Evolutionary conservation across 1,140 invertebrate genomes (phyloP).

Genomic region (Camponotus vicinus): DNA sequence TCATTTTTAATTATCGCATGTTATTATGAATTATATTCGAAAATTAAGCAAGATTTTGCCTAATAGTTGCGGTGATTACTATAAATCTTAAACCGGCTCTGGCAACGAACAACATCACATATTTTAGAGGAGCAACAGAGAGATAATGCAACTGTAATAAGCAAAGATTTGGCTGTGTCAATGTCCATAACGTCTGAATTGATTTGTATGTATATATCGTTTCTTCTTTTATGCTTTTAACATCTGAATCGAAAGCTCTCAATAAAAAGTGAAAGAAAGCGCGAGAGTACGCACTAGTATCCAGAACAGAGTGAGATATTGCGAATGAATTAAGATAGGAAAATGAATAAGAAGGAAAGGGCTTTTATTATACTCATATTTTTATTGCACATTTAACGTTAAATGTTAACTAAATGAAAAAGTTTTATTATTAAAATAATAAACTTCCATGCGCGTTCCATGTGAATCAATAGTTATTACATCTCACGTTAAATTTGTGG

Average conservation of each 20-base stretch:
- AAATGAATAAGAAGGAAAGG: constrained; percentile 29
- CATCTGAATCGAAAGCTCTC: constrained; percentile 64
- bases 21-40: not conserved
- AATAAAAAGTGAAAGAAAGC: constrained; percentile 17
- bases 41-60: not conserved
- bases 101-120: constrained; percentile 1
- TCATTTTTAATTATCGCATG: not conserved
- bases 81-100: constrained; percentile 29
- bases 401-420: not conserved
- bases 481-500: constrained; percentile 45
- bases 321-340: not conserved
- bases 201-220: constrained; percentile 77
- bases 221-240: constrained; percentile 67
- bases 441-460: constrained; percentile 5
- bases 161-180: constrained; percentile 83
- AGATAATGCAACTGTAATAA: constrained; percentile 74
- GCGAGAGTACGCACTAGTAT: not conserved
- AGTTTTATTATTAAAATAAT: not conserved
- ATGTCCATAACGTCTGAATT: constrained; percentile 75
- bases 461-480: not conserved
- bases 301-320: constrained; percentile 14
- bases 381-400: constrained; percentile 50
- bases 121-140: constrained; percentile 32
- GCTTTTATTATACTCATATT: not conserved
- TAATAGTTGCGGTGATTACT: not conserved